A percentile compares a stretch with the other conserved stretches of the same genome.
These are phyloP conservation scores for Elymnias hypermnestra DNA, from an alignment of 1,140 invertebrate genomes.

Conservation along the genomic window DNA sequence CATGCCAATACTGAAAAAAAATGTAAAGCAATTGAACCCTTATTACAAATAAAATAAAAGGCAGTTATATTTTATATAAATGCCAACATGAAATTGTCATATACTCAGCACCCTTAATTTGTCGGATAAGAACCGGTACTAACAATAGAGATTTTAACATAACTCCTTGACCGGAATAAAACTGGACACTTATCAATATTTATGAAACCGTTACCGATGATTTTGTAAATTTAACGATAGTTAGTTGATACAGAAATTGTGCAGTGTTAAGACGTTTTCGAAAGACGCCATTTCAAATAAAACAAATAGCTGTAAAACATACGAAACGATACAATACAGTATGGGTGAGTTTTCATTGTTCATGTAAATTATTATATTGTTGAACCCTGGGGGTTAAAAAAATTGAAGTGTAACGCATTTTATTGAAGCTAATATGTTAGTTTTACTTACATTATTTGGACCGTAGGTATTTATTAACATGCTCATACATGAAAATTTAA, in stretches of 20 bases:
- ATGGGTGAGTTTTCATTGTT: background rate
- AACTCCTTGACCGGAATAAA: slow-evolving; percentile 68
- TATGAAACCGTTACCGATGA: slow-evolving; percentile 44
- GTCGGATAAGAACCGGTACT: slow-evolving; percentile 50
- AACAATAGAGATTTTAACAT: slow-evolving; percentile 65
- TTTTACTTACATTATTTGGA: too few relatives aligned
- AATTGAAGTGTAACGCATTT: too few relatives aligned
- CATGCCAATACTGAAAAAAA: slow-evolving; percentile 8
- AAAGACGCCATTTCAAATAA: background rate
- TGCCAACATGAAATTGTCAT: slow-evolving; percentile 17
- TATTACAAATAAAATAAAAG: slow-evolving; percentile 17
- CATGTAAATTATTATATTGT: too few relatives aligned
- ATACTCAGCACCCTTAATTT: slow-evolving; percentile 60
- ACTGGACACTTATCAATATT: slow-evolving; percentile 68
- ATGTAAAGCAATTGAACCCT: slow-evolving; percentile 21
- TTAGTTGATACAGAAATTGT: slow-evolving; percentile 51
- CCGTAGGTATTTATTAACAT: too few relatives aligned
- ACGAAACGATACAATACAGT: background rate
- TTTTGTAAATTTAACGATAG: slow-evolving; percentile 32
- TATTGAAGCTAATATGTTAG: too few relatives aligned
- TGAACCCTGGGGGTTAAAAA: too few relatives aligned
- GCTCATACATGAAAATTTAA: too few relatives aligned
- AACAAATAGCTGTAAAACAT: background rate
- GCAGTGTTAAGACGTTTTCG: slow-evolving; percentile 23
- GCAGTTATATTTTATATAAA: background rate